Evolutionary conservation across 2,797 vertebrate genomes (phyloP).

Genomic region (Vireo griseus): DNA sequence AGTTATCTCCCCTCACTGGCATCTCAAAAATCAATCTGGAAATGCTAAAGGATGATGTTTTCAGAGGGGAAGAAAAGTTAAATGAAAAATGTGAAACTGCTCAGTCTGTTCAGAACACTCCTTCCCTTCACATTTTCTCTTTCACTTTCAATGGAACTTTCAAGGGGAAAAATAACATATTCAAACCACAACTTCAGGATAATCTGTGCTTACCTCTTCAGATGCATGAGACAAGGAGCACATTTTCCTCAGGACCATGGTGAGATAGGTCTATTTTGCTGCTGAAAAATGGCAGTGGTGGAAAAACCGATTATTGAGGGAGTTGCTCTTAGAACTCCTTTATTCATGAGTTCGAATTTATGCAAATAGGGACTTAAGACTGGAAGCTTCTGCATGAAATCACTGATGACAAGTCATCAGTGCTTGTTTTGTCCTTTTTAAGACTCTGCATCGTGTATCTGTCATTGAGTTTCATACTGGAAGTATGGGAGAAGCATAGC

Average conservation of each 20-base stretch:
- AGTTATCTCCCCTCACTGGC: neutral
- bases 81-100: neutral
- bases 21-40: neutral
- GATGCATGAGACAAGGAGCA: neutral
- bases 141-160: neutral
- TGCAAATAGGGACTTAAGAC: neutral
- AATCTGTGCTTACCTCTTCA: neutral
- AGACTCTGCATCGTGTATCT: neutral
- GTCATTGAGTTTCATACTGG: neutral
- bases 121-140: neutral
- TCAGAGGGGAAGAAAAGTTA: neutral
- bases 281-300: neutral
- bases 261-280: neutral
- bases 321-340: neutral
- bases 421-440: neutral
- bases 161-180: neutral
- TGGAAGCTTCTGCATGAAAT: constrained; percentile 5
- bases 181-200: neutral
- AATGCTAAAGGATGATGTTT: neutral
- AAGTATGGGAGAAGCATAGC: neutral
- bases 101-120: neutral
- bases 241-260: neutral
- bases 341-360: neutral
- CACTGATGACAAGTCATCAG: neutral
- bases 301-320: neutral